phyloP scores from a whole-genome alignment of 2,113 vertebrate genomes.

The Gavia stellata region DNA sequence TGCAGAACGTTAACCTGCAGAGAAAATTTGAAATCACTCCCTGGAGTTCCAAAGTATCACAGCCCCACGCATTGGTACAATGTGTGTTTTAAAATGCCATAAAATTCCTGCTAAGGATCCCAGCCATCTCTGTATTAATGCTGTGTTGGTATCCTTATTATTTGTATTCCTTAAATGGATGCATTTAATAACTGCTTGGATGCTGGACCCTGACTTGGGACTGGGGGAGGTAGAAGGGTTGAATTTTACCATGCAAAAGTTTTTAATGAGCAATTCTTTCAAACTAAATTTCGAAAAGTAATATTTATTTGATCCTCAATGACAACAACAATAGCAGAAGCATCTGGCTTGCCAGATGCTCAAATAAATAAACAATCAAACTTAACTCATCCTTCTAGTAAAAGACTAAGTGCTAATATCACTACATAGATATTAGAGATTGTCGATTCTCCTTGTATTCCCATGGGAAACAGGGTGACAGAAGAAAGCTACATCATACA shows the following conservation, averaged over 20 bases:
- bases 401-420: not conserved
- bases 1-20: not conserved
- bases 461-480: not conserved
- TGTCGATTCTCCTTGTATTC: not conserved
- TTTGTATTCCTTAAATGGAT: not conserved
- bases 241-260: not conserved
- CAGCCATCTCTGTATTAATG: not conserved
- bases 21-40: not conserved
- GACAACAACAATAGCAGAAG: not conserved
- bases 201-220: not conserved
- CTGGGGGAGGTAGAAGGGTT: not conserved
- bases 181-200: not conserved
- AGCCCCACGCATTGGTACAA: not conserved
- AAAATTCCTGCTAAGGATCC: not conserved
- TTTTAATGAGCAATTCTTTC: not conserved
- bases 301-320: not conserved
- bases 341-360: not conserved
- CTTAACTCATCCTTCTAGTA: not conserved
- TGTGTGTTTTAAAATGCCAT: not conserved
- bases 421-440: not conserved
- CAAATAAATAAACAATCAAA: constrained; percentile 1
- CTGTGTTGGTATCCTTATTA: not conserved
- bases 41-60: not conserved
- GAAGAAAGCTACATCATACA: not conserved
- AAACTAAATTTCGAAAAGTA: not conserved